These are phyloP conservation scores for Orussus abietinus DNA, from an alignment of 1,140 invertebrate genomes.

Conservation along the genomic window DNA sequence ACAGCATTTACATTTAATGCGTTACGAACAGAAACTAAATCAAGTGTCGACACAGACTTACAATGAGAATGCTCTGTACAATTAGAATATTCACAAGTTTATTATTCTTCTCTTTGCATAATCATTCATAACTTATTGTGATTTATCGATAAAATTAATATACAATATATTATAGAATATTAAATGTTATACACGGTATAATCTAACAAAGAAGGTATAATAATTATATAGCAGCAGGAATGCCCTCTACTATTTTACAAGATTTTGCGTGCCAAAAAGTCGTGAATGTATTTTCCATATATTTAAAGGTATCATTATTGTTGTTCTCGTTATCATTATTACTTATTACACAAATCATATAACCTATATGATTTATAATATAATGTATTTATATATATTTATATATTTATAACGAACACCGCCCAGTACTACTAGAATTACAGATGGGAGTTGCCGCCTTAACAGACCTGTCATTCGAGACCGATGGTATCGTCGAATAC, in stretches of 20 bases:
- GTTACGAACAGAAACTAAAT: too few species aligned
- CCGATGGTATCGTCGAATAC: slow-evolving; percentile 47
- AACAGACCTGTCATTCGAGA: slow-evolving; percentile 40
- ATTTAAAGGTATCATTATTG: slow-evolving; percentile 32
- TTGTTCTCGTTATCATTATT: slow-evolving; percentile 40
- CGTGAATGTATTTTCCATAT: slow-evolving; percentile 21
- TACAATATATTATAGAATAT: slow-evolving; percentile 47
- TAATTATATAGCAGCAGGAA: slow-evolving; percentile 50
- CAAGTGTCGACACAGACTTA: slow-evolving; percentile 2
- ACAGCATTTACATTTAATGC: too few species aligned
- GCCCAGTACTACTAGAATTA: slow-evolving; percentile 53
- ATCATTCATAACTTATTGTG: slow-evolving; percentile 46
- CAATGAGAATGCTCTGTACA: slow-evolving; percentile 16
- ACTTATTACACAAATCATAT: slow-evolving; percentile 50
- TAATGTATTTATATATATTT: slow-evolving; percentile 44
- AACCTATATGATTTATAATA: slow-evolving; percentile 43
- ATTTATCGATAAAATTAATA: slow-evolving; percentile 49
- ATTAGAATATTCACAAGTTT: slow-evolving; percentile 42
- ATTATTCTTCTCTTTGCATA: slow-evolving; percentile 27
- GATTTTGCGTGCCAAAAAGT: slow-evolving; percentile 49
- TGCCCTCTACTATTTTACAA: slow-evolving; percentile 52
- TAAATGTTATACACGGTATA: slow-evolving; percentile 45
- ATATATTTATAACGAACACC: slow-evolving; percentile 55
- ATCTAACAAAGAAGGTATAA: slow-evolving; percentile 41
- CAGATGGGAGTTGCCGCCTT: slow-evolving; percentile 43